phyloP scores from a whole-genome alignment of 2,113 vertebrate genomes.

The Ovibos moschatus region DNA sequence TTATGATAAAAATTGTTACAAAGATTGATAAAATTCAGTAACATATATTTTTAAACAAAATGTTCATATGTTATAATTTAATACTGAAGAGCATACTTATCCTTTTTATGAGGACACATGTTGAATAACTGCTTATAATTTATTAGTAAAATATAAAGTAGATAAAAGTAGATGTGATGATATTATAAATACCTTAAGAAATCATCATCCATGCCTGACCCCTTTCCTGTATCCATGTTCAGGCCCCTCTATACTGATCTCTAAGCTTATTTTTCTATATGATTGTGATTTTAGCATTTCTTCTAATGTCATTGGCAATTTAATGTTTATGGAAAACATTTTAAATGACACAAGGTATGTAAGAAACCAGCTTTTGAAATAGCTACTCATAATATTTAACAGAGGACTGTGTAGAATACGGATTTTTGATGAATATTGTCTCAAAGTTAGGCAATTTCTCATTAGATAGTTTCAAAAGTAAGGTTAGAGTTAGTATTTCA shows the following conservation, averaged over 20 bases:
- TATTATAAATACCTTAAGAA: not conserved
- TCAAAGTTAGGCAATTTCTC: constrained; percentile 19
- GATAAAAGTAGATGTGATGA: not conserved
- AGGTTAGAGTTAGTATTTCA: constrained; percentile 33
- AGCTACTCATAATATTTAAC: not conserved
- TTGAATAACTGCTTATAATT: not conserved
- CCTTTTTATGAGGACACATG: not conserved
- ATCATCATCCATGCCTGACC: not conserved
- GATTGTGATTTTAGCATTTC: not conserved
- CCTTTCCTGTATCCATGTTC: not conserved
- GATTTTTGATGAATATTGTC: constrained; percentile 24
- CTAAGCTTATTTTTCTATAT: constrained; percentile 1
- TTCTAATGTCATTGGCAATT: not conserved
- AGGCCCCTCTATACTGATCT: not conserved
- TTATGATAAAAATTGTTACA: not conserved
- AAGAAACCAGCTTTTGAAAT: not conserved
- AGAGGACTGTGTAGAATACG: not conserved
- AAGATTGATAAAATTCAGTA: not conserved
- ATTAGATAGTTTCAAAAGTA: constrained; percentile 44
- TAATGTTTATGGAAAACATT: not conserved
- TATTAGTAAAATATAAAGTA: not conserved
- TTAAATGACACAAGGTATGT: not conserved
- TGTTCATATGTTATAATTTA: not conserved
- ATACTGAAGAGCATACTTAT: not conserved
- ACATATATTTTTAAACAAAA: not conserved